phyloP scores from a whole-genome alignment of 2,888 invertebrate species.

The Drosophila helvetica region DNA sequence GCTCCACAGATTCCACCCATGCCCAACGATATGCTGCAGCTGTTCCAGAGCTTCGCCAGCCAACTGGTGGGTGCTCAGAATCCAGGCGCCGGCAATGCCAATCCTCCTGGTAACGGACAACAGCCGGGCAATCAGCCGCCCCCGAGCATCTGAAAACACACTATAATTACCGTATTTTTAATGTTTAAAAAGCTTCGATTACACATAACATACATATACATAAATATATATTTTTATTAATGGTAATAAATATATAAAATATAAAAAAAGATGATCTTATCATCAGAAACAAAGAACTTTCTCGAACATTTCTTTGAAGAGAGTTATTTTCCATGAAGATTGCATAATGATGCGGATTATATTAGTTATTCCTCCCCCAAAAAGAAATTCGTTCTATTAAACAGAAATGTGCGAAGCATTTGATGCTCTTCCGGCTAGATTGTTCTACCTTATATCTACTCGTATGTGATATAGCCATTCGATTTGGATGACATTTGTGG shows the following conservation, averaged over 20 bases:
- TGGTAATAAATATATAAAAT: slow-evolving; percentile 64
- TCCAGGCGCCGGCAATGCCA: slow-evolving; percentile 36
- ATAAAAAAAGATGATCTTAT: background rate
- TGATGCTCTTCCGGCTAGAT: background rate
- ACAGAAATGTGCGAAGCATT: background rate
- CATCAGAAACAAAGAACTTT: background rate
- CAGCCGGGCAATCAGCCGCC: slow-evolving; percentile 74
- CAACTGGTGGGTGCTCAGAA: slow-evolving; percentile 67
- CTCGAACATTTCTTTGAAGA: slow-evolving; percentile 1
- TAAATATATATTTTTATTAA: slow-evolving; percentile 70
- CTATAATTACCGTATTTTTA: slow-evolving; percentile 48
- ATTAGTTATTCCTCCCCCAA: background rate
- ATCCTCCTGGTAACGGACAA: slow-evolving; percentile 51
- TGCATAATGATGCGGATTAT: background rate
- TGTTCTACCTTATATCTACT: too few species aligned
- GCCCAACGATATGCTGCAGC: slow-evolving; percentile 75
- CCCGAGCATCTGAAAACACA: slow-evolving; percentile 54
- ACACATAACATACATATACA: slow-evolving; percentile 38
- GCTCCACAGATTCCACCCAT: slow-evolving; percentile 49
- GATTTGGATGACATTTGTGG: too few species aligned
- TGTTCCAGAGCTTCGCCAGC: slow-evolving; percentile 79
- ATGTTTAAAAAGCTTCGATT: slow-evolving; percentile 61
- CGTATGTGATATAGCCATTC: too few species aligned
- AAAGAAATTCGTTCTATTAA: background rate
- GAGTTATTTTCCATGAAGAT: background rate